Evolutionary conservation across 2,888 invertebrate species (phyloP), one percentile per base, ranked within the genome.

Genomic region (Drosophila austrosaltans): DNA sequence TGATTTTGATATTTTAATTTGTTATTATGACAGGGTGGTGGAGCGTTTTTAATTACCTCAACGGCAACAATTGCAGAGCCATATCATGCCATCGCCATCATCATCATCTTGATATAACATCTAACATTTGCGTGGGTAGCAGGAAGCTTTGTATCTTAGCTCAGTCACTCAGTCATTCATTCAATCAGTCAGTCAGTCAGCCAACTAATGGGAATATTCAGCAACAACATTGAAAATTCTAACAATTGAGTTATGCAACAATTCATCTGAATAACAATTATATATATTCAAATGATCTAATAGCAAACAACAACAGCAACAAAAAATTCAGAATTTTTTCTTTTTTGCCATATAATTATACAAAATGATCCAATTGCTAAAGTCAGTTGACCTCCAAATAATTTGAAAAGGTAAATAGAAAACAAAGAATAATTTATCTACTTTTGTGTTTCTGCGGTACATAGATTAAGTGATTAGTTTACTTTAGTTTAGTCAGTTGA

Each of bases 11-110:
- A 83, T 75, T 81, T 81, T 78, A 79, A 85, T 85, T 79, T 68
- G 72, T 60, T 86, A 86, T 85, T 79, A 78, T 83, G 83, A 80
- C 80, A 85, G 64, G 71, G 72, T 64, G 22, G 48, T 48, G 48
- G 22, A 22, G 67, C 66, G 68, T 63, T 66, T 68, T 81, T 81
- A 81, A 81, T 81, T 86, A 86, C 80, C 64, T 48, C 66, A 63
- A 60, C 68, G 76, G 57, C 60, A 53, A 66, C 72, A 61, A 48
- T 48, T 72, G 74, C 74, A 66, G 65, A 57, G 32, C 58, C 36
- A 48, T 66, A 57, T 48, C 53, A 53, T 65, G 25, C 16, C 58
- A 58, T 16, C 63, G 44, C 12, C 16, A 64, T 57, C 44, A 64
- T 28, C 6, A 32, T 16, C 44, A 48, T 39, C 58, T 36, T 36